Base-by-base conservation (phyloP, 2,797 vertebrate genomes). In the Liparis tanakae region DNA sequence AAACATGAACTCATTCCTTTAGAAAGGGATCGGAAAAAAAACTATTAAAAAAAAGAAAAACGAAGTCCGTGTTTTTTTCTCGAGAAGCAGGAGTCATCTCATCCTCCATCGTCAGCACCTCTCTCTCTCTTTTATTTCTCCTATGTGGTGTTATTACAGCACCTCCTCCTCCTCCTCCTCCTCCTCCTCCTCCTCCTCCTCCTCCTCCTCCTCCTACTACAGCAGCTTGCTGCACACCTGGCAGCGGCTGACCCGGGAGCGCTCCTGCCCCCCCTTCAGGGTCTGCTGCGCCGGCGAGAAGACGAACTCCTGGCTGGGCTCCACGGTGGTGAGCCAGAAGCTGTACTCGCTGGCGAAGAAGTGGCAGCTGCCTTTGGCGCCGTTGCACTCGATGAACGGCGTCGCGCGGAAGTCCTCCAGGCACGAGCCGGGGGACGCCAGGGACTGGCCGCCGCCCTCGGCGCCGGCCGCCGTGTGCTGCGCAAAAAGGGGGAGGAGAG, bases 291-390 rank as follows among this genome's bases (percentile, higher is more conserved):
- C 36, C 0, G 96, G 95, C 1, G 93, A 88, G 0, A 91, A 86
- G 12, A 84, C 57, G 25, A 98, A 99, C 93, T 98, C 95, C 75
- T 88, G 91, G 1, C 68, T 85, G 67, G 90, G 92, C 6, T 96
- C 95, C 34, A 99, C 95, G 0, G 95, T 97, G 0, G 94, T 98
- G 78, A 99, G 94, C 98, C 97, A 99, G 95, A 99, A 99, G 91
- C 98, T 99, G 94, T 96, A 97, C 76, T 99, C 97, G 88, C 97
- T 99, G 84, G 96, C 95, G 14, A 98, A 99, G 92, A 97, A 99
- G 78, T 99, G 97, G 92, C 98, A 99, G 0, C 95, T 96, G 10
- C 97, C 97, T 20, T 93, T 93, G 15, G 94, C 96, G 0, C 98
- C 97, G 0, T 94, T 98, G 93, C 98, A 99, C 85, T 99, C 98